Evolutionary conservation across 2,113 vertebrate species (phyloP).

Genomic region (Perca fluviatilis): DNA sequence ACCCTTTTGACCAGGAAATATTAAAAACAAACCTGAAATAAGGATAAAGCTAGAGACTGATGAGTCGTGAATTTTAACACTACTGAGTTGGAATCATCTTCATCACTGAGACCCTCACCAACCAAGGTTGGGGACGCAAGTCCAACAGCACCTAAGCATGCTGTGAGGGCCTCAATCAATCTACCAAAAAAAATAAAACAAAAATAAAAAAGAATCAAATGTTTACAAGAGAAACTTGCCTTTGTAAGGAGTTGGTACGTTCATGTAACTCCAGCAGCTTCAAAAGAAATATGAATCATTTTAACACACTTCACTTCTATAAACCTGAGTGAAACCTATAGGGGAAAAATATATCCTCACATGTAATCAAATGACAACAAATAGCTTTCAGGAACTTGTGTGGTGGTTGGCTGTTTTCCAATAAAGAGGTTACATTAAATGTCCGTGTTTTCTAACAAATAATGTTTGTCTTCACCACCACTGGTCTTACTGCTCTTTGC

Average conservation of each 20-base stretch:
- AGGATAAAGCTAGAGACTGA: conserved; percentile 90
- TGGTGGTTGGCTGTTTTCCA: conserved; percentile 83
- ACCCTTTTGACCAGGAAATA: conserved; percentile 85
- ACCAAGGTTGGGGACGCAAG: conserved; percentile 96
- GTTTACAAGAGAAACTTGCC: conserved; percentile 98
- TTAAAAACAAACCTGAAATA: conserved; percentile 90
- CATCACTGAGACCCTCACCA: conserved; percentile 96
- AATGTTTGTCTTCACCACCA: conserved; percentile 89
- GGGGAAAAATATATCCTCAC: conserved; percentile 90
- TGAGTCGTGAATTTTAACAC: conserved; percentile 89
- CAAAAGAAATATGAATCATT: conserved; percentile 98
- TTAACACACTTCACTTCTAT: conserved; percentile 99
- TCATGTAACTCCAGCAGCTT: conserved; percentile 99
- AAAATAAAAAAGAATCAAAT: conserved; percentile 73
- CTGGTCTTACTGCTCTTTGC: conserved; percentile 91
- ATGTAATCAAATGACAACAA: conserved; percentile 90
- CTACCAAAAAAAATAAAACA: conserved; percentile 80
- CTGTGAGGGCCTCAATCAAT: conserved; percentile 93
- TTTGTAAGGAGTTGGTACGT: conserved; percentile 93
- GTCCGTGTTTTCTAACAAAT: conserved; percentile 88
- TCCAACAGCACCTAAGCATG: conserved; percentile 97
- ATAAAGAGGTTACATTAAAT: conserved; percentile 90
- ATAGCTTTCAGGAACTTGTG: conserved; percentile 83
- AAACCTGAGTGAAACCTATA: conserved; percentile 98
- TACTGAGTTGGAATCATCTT: conserved; percentile 81